Evolutionary conservation across 2,113 vertebrate species (phyloP).

Genomic region (Siphamia tubifer): DNA sequence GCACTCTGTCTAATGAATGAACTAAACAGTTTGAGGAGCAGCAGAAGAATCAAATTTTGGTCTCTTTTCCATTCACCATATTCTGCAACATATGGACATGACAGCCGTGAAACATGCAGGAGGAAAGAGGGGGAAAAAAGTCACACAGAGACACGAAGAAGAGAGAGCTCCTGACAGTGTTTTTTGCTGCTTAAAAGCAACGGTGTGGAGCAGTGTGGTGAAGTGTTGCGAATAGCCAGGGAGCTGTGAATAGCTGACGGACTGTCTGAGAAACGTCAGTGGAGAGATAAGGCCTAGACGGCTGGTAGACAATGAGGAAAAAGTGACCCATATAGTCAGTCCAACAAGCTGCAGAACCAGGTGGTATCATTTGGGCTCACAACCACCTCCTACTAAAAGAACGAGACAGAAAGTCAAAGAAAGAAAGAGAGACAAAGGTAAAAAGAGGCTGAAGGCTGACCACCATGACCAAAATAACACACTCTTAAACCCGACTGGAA

Average conservation of each 20-base stretch:
- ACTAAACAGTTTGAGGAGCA: slow-evolving; percentile 33
- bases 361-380: slow-evolving; percentile 4
- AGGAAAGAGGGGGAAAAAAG: slow-evolving; percentile 19
- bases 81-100: slow-evolving; percentile 59
- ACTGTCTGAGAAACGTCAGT: slow-evolving; percentile 50
- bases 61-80: slow-evolving; percentile 29
- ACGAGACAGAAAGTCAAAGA: neutral
- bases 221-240: slow-evolving; percentile 35
- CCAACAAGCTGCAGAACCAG: slow-evolving; percentile 14
- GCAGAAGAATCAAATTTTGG: slow-evolving; percentile 32
- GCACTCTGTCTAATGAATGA: slow-evolving; percentile 39
- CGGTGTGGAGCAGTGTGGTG: slow-evolving; percentile 49
- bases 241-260: slow-evolving; percentile 48
- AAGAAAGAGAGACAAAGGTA: slow-evolving; percentile 1
- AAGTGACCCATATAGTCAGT: slow-evolving; percentile 48
- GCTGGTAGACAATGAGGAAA: slow-evolving; percentile 11
- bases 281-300: slow-evolving; percentile 18
- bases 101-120: slow-evolving; percentile 61
- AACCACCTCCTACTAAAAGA: neutral
- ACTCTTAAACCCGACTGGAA: slow-evolving; percentile 55
- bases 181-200: slow-evolving; percentile 55
- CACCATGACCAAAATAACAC: slow-evolving; percentile 66
- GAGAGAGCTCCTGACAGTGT: slow-evolving; percentile 29
- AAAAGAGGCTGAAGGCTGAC: slow-evolving; percentile 35
- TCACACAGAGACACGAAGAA: slow-evolving; percentile 34